Evolutionary conservation across 2,113 vertebrate genomes (phyloP).

Genomic region (Silurus asotus): DNA sequence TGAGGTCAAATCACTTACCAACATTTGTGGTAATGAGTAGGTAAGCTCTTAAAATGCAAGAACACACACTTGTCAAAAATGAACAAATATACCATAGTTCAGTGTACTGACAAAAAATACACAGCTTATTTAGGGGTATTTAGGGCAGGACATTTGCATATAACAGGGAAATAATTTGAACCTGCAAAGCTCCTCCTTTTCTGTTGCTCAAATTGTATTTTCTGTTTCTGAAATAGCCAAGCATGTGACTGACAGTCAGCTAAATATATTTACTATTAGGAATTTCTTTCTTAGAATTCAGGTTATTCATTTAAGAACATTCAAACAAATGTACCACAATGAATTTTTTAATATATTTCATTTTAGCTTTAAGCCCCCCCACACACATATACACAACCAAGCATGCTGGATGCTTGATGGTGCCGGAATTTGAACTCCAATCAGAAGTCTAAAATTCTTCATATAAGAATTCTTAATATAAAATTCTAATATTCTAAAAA

Average conservation of each 20-base stretch:
- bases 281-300: background rate
- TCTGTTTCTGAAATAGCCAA: background rate
- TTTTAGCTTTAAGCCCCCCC: background rate
- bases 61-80: conserved; percentile 20
- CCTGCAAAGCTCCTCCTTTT: background rate
- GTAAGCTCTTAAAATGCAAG: conserved; percentile 38
- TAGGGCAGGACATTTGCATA: background rate
- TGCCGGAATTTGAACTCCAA: no score
- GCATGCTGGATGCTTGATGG: no score
- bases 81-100: conserved; percentile 21
- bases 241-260: background rate
- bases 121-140: conserved; percentile 5
- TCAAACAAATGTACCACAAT: background rate
- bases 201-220: background rate
- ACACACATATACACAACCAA: background rate
- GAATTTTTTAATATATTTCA: background rate
- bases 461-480: no score
- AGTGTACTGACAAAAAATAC: conserved; percentile 39
- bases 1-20: conserved; percentile 52
- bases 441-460: no score
- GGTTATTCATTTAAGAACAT: background rate
- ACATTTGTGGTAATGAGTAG: conserved; percentile 60
- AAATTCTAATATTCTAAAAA: background rate
- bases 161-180: conserved; percentile 24
- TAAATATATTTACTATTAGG: background rate